Evolutionary conservation across 2,888 invertebrate genomes (phyloP).

Genomic region (Stenchaetothrips biformis): DNA sequence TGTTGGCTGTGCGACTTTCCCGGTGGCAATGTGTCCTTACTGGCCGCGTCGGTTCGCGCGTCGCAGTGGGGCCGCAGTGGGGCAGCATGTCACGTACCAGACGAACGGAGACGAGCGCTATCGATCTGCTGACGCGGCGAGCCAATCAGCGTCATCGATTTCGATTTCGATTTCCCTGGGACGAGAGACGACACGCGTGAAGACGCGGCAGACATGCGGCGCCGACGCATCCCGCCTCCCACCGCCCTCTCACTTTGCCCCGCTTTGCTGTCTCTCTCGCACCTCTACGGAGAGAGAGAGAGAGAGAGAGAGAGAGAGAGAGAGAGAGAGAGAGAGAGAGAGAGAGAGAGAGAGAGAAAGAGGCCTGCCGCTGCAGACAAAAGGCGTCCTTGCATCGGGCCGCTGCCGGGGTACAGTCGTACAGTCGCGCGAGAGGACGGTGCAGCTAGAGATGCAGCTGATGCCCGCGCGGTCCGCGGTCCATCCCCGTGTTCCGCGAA

Average conservation of each 20-base stretch:
- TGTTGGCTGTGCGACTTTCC: not conserved
- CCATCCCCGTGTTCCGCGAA: not conserved
- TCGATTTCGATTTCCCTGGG: too few species aligned
- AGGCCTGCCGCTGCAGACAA: too few species aligned
- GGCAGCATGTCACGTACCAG: slow-evolving; percentile 5
- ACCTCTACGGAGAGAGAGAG: too few species aligned
- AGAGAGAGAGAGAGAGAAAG: too few species aligned
- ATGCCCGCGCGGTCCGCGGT: not conserved
- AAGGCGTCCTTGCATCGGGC: too few species aligned
- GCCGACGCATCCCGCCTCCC: not conserved
- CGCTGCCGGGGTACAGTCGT: too few species aligned
- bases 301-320: too few species aligned
- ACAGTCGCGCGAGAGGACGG: too few species aligned
- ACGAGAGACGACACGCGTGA: not conserved
- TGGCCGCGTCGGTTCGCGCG: too few species aligned
- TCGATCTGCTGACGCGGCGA: not conserved
- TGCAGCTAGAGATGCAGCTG: not conserved
- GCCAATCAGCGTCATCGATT: too few species aligned
- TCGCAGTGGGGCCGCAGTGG: not conserved
- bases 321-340: too few species aligned
- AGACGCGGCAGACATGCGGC: too few species aligned
- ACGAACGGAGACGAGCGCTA: not conserved
- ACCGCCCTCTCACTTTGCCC: not conserved
- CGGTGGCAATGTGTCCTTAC: not conserved
- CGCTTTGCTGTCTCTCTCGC: not conserved